Base-by-base conservation (phyloP, 2,113 vertebrate species). In the Polyodon spathula region DNA sequence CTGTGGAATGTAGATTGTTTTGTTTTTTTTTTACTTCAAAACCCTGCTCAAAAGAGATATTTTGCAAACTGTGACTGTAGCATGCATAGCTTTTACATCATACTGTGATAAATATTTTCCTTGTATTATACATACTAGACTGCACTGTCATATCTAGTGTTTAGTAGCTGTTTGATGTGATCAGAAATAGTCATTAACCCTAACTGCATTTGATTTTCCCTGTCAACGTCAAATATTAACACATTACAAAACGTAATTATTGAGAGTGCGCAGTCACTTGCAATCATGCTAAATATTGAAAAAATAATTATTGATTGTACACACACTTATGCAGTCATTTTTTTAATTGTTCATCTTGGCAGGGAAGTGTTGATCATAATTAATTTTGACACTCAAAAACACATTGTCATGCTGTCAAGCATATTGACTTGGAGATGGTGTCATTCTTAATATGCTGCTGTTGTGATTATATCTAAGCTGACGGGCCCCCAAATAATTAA, bases 1-100 rank as follows among this genome's bases (percentile, higher is more conserved):
- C 57, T 64, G 12, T 57, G 10, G 50, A 51, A 40, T 27, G 50
- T 6, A 14, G 6, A 42, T 15, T 64, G 44, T 39, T 57, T 57
- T 9, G 17, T n/a, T n/a, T 6, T 80, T 68, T n/a, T n/a, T n/a
- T n/a, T n/a, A n/a, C n/a, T n/a, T 76, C 67, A 79, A 68, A 78
- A 46, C 56, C 68, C 62, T 76, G 72, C 75, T 80, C 65, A 58
- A 60, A 65, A 61, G 60, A 71, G 73, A 61, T 70, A 65, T 62
- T 78, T 66, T 73, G 63, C 74, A 78, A 74, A 63, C 59, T 64
- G 65, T 72, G 54, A 66, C 6, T 11, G 58, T 40, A 43, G 63
- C 69, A 74, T 75, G 80, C 64, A 73, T 46, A 74, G 70, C 56
- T 67, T 43, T 68, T 51, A n/a, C n/a, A n/a, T n/a, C n/a, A n/a